Evolutionary conservation across 2,888 invertebrate species (phyloP).

Genomic region (Asteroscopus sphinx): DNA sequence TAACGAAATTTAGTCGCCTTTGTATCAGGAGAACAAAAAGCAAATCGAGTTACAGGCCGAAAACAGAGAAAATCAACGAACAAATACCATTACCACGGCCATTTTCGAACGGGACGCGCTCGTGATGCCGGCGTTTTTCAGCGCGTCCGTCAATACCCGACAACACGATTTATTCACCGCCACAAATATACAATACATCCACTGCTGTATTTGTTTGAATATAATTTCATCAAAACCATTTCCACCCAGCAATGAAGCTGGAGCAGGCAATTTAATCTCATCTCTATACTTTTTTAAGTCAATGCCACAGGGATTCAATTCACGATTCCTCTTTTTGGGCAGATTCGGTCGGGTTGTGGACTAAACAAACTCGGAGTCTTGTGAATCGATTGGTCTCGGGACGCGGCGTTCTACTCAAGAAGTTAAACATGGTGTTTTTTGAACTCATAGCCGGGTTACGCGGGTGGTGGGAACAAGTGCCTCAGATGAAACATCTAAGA

Average conservation of each 20-base stretch:
- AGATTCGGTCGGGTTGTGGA: constrained; percentile 77
- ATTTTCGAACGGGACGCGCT: constrained; percentile 85
- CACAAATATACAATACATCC: constrained; percentile 33
- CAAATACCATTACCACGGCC: constrained; percentile 88
- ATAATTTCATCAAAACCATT: fast-evolving
- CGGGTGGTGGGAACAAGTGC: constrained; percentile 63
- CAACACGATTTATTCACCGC: constrained; percentile 11
- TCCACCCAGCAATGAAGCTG: constrained; percentile 57
- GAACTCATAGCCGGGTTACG: constrained; percentile 42
- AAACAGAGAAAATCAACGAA: constrained; percentile 89
- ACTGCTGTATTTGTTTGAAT: constrained; percentile 53
- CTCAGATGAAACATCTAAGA: too few relatives aligned
- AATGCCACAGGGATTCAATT: constrained; percentile 76
- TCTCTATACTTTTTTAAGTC: constrained; percentile 13
- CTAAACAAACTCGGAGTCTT: constrained; percentile 84
- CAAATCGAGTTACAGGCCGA: constrained; percentile 88
- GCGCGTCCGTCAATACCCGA: constrained; percentile 53
- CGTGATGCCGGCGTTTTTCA: constrained; percentile 87
- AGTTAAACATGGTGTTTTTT: constrained; percentile 67
- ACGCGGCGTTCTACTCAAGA: constrained; percentile 55
- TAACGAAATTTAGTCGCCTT: constrained; percentile 87
- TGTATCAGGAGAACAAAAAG: constrained; percentile 83
- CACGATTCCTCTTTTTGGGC: constrained; percentile 84
- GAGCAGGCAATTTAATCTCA: neutral
- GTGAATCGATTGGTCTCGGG: constrained; percentile 83